Evolutionary conservation across 2,888 invertebrate genomes (phyloP).

Genomic region (Tachina lurida): DNA sequence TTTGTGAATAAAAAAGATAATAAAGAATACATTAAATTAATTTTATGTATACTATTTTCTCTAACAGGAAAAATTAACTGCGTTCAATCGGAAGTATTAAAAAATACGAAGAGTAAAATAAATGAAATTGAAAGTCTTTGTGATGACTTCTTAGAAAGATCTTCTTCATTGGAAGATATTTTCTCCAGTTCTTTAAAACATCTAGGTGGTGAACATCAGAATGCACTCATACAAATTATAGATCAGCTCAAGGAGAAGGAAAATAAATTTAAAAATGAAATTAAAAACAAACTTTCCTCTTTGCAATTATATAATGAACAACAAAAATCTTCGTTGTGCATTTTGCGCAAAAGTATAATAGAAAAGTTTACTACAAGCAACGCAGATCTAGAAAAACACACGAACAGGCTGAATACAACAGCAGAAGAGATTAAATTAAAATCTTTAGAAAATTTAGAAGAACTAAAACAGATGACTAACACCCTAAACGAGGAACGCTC

Average conservation of each 20-base stretch:
- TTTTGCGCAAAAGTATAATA: slow-evolving; percentile 74
- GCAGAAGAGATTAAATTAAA: slow-evolving; percentile 73
- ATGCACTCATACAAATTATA: slow-evolving; percentile 72
- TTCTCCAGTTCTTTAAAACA: slow-evolving; percentile 72
- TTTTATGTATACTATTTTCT: neutral
- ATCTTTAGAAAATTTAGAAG: slow-evolving; percentile 65
- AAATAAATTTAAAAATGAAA: slow-evolving; percentile 73
- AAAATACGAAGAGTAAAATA: slow-evolving; percentile 75
- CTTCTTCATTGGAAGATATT: slow-evolving; percentile 74
- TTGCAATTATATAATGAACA: slow-evolving; percentile 75
- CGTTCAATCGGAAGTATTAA: slow-evolving; percentile 76
- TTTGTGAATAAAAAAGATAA: neutral
- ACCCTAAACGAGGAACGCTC: slow-evolving; percentile 70
- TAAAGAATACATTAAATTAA: neutral
- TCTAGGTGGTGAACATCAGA: slow-evolving; percentile 74
- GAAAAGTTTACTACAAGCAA: slow-evolving; percentile 71
- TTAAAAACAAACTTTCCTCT: slow-evolving; percentile 74
- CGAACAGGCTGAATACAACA: slow-evolving; percentile 72
- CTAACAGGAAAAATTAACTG: slow-evolving; percentile 75
- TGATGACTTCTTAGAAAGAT: slow-evolving; percentile 72
- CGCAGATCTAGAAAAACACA: slow-evolving; percentile 72
- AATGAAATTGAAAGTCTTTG: slow-evolving; percentile 75
- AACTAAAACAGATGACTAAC: slow-evolving; percentile 33
- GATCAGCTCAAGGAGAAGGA: slow-evolving; percentile 75
- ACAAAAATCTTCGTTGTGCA: slow-evolving; percentile 75